Percentiles rank a stretch among this genome's conserved stretches.
These are phyloP conservation scores for Drosophila punjabiensis DNA, from an alignment of 1,140 invertebrate genomes.

Conservation along the genomic window DNA sequence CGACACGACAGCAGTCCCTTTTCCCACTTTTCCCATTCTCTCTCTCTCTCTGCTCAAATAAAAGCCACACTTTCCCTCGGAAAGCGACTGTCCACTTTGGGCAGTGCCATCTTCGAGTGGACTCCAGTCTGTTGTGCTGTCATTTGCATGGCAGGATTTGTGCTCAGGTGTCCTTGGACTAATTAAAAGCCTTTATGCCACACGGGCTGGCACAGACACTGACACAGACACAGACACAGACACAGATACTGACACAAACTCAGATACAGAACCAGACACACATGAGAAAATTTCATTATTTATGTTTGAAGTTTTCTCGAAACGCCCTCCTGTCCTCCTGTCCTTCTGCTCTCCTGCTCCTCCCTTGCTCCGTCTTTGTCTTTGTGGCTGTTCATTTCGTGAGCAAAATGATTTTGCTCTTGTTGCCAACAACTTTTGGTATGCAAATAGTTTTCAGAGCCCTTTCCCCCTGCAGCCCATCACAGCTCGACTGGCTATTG, in stretches of 20 bases:
- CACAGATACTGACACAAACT: background rate
- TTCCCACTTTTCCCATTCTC: background rate
- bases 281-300: conserved; percentile 67
- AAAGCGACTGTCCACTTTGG: conserved; percentile 27
- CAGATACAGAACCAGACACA: conserved; percentile 24
- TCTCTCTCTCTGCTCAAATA: background rate
- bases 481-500: background rate
- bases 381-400: conserved; percentile 70
- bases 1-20: conserved; percentile 1
- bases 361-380: background rate
- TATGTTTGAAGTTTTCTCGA: conserved; percentile 66
- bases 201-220: conserved; percentile 8
- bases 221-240: background rate
- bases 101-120: conserved; percentile 35
- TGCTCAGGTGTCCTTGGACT: conserved; percentile 73
- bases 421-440: conserved; percentile 60
- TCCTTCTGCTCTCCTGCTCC: background rate
- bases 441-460: conserved; percentile 71
- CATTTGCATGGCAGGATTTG: conserved; percentile 49
- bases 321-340: background rate
- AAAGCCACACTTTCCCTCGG: background rate
- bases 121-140: conserved; percentile 39
- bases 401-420: conserved; percentile 72
- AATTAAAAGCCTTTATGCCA: conserved; percentile 71
- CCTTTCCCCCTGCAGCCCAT: background rate